Percentiles rank a stretch among this genome's conserved stretches.
These are phyloP conservation scores for Pseudopipra pipra DNA, from an alignment of 2,113 vertebrate genomes.

Conservation along the genomic window DNA sequence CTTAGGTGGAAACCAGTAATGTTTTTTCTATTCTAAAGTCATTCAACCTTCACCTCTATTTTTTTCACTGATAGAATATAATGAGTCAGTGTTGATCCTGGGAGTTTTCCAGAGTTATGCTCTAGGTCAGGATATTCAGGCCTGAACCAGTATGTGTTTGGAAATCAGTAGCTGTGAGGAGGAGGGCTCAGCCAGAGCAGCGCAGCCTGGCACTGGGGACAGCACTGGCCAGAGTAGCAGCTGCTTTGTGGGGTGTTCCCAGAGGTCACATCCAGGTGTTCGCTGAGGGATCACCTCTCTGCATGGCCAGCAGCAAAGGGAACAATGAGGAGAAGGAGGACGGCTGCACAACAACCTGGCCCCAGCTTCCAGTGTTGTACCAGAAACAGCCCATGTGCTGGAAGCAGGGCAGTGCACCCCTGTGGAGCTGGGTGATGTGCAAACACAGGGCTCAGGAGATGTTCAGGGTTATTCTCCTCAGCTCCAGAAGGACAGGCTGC, in stretches of 20 bases:
- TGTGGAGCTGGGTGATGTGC: neutral
- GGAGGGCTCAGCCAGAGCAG: neutral
- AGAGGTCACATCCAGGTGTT: neutral
- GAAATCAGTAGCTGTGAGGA: neutral
- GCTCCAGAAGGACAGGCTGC: neutral
- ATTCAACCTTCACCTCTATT: neutral
- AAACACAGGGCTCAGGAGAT: rapidly evolving
- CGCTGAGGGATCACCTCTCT: neutral
- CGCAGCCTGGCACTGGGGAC: rapidly evolving
- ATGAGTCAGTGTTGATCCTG: neutral
- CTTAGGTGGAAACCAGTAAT: neutral
- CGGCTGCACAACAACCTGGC: neutral
- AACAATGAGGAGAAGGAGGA: neutral
- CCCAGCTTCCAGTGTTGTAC: neutral
- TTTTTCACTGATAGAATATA: neutral
- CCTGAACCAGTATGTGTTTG: neutral
- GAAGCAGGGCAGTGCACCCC: neutral
- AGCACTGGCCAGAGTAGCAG: neutral
- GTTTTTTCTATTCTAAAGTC: neutral
- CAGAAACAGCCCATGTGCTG: neutral
- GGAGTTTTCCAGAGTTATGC: neutral
- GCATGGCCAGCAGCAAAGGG: neutral
- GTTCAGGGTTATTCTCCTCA: neutral
- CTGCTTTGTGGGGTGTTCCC: neutral
- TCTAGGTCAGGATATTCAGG: neutral